Percentiles rank a stretch among this genome's conserved stretches.
phyloP scores from a whole-genome alignment of 2,888 invertebrate species.

The Apamea anceps region DNA sequence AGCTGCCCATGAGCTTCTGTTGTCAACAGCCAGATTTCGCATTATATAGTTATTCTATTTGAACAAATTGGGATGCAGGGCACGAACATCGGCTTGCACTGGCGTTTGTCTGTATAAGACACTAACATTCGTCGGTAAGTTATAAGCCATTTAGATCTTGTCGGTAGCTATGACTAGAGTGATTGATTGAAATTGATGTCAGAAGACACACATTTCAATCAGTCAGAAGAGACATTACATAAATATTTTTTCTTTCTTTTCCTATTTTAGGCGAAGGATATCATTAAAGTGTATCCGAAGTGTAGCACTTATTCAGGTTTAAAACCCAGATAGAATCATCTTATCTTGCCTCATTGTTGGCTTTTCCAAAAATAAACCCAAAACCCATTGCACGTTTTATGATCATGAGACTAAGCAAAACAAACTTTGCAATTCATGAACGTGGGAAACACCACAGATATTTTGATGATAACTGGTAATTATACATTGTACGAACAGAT shows the following conservation, averaged over 20 bases:
- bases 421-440: slow-evolving; percentile 11
- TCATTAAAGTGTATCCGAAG: not conserved
- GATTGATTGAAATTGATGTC: slow-evolving; percentile 14
- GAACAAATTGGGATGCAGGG: slow-evolving; percentile 83
- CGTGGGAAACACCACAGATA: slow-evolving; percentile 44
- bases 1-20: slow-evolving; percentile 76
- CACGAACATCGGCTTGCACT: slow-evolving; percentile 77
- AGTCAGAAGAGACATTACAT: not conserved
- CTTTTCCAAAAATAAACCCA: slow-evolving; percentile 13
- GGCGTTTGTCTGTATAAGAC: slow-evolving; percentile 65
- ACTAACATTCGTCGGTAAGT: slow-evolving; percentile 34
- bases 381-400: slow-evolving; percentile 6
- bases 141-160: slow-evolving; percentile 47
- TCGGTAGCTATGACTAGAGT: slow-evolving; percentile 13
- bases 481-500: slow-evolving; percentile 2
- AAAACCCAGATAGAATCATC: not conserved
- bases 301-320: not conserved
- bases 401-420: slow-evolving; percentile 14
- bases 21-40: slow-evolving; percentile 70
- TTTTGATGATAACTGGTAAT: slow-evolving; percentile 29
- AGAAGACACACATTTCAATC: not conserved
- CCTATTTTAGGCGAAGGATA: not conserved
- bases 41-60: slow-evolving; percentile 83
- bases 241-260: not conserved
- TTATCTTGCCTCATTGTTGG: no score